Base-by-base conservation (phyloP, 2,888 invertebrate genomes). In the Leuctra nigra region DNA sequence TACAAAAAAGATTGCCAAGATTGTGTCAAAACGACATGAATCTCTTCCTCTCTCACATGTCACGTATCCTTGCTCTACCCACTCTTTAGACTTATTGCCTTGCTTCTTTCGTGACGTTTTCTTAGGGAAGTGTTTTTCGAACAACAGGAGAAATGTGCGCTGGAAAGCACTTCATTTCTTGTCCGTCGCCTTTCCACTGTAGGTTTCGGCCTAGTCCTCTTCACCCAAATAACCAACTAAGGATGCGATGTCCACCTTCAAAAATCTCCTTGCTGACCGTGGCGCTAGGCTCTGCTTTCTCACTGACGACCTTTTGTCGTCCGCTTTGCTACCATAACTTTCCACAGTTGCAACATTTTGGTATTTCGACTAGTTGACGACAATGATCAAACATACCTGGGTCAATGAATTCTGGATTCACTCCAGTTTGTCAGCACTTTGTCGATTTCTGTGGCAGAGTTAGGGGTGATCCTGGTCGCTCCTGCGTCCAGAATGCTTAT, bases 151-250 rank as follows among this genome's bases (percentile, higher is more conserved):
- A 46, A 46, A 46, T 2, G 13, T 23, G n/a, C 14, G 46, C 23
- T 23, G 23, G 46, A 46, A 46, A 13, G 46, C 23, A 23, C 23
- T 46, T n/a, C n/a, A 46, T 46, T 46, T 46, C 9, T 23, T 24
- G 23, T 46, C 46, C 9, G 23, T 23, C n/a, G 46, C 23, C 6
- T n/a, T 11, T 13, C n/a, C 4, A 13, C 23, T n/a, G 22, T 46
- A 23, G 23, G 14, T 46, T 11, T n/a, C n/a, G 14, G 2, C 14
- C 46, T 24, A 23, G 22, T 46, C 23, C 6, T 7, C 13, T 20
- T n/a, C 23, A n/a, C 22, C 23, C 46, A 46, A 24, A n/a, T 46
- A 9, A 3, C n/a, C 9, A 14, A 23, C n/a, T 7, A 46, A 36
- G 36, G 13, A 16, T 36, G 13, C n/a, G 13, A 36, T 36, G 36